A percentile compares a stretch with the other conserved stretches of the same genome.
Evolutionary conservation across 2,797 vertebrate species (phyloP).

Genomic region (Leptatherina wallacei): DNA sequence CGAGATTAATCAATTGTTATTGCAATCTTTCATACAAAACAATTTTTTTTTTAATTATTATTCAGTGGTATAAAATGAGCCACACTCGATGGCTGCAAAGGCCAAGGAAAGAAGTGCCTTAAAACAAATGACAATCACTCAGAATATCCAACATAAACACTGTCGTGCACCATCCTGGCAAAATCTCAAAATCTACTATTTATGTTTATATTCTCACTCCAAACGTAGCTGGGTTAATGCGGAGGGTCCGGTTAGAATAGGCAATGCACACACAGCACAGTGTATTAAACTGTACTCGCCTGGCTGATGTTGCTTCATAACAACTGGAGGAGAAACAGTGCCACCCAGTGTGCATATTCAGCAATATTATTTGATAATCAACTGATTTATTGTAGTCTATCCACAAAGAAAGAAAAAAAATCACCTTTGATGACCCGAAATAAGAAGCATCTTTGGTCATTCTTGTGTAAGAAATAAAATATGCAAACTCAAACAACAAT

Average conservation of each 20-base stretch:
- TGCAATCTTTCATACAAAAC: constrained; percentile 50
- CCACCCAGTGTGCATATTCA: constrained; percentile 52
- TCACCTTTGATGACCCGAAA: constrained; percentile 21
- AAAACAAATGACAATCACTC: constrained; percentile 9
- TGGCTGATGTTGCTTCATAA: constrained; percentile 1
- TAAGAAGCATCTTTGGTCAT: constrained; percentile 61
- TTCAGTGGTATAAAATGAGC: constrained; percentile 46
- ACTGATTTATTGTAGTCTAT: background rate
- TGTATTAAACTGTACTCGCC: background rate
- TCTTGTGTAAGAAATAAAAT: constrained; percentile 16
- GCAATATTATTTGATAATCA: constrained; percentile 1
- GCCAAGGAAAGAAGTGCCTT: constrained; percentile 29
- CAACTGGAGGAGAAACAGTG: constrained; percentile 22
- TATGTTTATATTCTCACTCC: constrained; percentile 12
- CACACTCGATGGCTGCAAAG: constrained; percentile 34
- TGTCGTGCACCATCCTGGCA: constrained; percentile 30
- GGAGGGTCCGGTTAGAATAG: constrained; percentile 11
- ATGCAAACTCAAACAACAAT: constrained; percentile 26
- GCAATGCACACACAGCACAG: background rate
- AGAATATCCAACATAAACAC: constrained; percentile 12
- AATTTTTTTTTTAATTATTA: constrained; percentile 16
- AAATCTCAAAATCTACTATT: background rate
- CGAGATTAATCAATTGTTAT: constrained; percentile 43
- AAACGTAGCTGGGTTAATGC: constrained; percentile 5
- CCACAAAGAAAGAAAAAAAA: background rate